These are phyloP conservation scores for Drosophila bocqueti DNA, from an alignment of 1,140 invertebrate genomes.

Conservation along the genomic window DNA sequence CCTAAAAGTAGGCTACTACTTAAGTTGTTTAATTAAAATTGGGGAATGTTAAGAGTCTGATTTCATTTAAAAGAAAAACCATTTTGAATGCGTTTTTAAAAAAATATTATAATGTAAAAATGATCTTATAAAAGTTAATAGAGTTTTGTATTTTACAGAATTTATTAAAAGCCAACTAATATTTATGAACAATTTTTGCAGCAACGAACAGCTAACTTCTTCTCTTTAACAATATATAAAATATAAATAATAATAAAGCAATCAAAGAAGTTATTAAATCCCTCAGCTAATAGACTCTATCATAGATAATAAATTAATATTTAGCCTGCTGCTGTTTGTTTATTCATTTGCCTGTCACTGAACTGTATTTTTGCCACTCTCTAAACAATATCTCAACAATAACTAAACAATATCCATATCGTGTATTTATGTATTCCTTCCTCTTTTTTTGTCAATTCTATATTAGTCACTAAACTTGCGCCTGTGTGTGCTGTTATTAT, in stretches of 20 bases:
- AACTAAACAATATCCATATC: slow-evolving; percentile 11
- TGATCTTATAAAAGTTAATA: not conserved
- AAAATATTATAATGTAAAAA: not conserved
- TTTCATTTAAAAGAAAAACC: not conserved
- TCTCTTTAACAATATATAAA: not conserved
- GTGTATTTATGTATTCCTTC: not conserved
- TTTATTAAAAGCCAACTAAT: not conserved
- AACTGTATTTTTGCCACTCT: not conserved
- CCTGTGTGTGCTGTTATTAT: slow-evolving; percentile 7
- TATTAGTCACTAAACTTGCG: not conserved
- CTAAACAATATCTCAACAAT: slow-evolving; percentile 1
- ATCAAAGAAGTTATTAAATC: not conserved
- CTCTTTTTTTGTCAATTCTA: not conserved
- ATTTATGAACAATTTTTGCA: not conserved
- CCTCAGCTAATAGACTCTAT: not conserved
- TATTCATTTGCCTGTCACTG: slow-evolving; percentile 11
- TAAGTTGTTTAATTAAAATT: not conserved
- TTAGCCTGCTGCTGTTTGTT: slow-evolving; percentile 3
- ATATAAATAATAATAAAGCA: not conserved
- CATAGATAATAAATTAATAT: slow-evolving; percentile 5
- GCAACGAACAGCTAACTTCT: too few relatives aligned
- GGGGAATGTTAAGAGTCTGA: too few relatives aligned
- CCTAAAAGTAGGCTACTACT: slow-evolving; percentile 15
- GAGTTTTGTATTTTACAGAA: not conserved
- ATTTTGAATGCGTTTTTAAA: not conserved